Evolutionary conservation across 30 jellyfish, hydroid and myxozoan genomes (phyloP).

Genomic region (Turritopsis dohrnii): DNA sequence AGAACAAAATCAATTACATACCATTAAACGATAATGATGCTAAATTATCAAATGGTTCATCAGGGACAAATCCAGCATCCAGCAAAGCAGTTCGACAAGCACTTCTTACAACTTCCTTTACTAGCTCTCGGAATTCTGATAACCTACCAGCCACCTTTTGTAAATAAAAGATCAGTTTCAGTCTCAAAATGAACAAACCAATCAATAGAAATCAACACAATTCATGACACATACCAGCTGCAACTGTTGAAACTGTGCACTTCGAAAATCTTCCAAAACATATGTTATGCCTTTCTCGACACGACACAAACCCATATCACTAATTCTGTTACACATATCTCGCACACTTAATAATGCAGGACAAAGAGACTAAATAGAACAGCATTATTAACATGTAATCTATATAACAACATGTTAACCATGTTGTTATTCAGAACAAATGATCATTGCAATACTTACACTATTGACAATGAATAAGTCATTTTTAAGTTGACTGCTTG

Average conservation of each 20-base stretch:
- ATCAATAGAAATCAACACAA: background rate
- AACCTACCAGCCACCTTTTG: conserved; percentile 61
- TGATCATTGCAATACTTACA: conserved; percentile 32
- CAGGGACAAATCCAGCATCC: conserved; percentile 96
- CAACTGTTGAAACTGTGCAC: conserved; percentile 71
- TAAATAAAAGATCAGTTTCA: background rate
- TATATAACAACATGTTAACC: background rate
- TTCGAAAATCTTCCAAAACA: conserved; percentile 62
- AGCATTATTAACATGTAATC: background rate
- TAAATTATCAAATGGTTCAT: conserved; percentile 62
- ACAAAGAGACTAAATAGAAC: conserved; percentile 60
- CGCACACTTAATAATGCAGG: conserved; percentile 94
- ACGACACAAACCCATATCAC: conserved; percentile 97
- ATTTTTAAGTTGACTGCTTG: conserved; percentile 52
- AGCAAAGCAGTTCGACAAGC: conserved; percentile 94
- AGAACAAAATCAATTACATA: background rate
- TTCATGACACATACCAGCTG: conserved; percentile 51
- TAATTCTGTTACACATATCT: conserved; percentile 89
- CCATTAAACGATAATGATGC: background rate
- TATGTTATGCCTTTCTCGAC: conserved; percentile 82
- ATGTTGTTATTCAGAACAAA: background rate
- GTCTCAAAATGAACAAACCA: background rate
- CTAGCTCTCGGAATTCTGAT: conserved; percentile 87
- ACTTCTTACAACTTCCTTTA: conserved; percentile 94
- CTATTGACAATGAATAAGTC: conserved; percentile 78